These are phyloP conservation scores for Rhinella marina DNA, from an alignment of 2,797 vertebrate species.

Conservation along the genomic window DNA sequence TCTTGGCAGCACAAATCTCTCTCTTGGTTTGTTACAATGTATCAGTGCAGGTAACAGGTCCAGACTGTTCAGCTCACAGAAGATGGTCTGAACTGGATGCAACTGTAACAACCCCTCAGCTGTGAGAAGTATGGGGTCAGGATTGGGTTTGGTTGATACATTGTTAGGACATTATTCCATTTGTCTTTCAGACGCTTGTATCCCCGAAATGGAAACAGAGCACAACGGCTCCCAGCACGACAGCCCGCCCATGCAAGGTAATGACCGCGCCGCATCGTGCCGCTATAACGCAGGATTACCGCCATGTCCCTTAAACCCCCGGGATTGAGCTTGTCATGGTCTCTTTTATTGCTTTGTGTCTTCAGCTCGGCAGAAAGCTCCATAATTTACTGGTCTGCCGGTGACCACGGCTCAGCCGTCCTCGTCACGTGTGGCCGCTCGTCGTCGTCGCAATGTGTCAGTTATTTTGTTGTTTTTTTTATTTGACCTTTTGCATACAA, in stretches of 20 bases:
- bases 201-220: slow-evolving; percentile 86
- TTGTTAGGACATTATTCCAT: neutral
- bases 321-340: slow-evolving; percentile 36
- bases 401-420: neutral
- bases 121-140: neutral
- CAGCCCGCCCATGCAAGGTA: slow-evolving; percentile 88
- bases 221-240: slow-evolving; percentile 86
- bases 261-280: neutral
- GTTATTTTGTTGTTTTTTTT: neutral
- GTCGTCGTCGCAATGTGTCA: neutral
- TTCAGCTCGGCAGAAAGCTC: neutral
- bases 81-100: neutral
- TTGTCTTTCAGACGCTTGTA: slow-evolving; percentile 82
- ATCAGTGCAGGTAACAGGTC: neutral
- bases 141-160: neutral
- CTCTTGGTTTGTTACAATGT: neutral
- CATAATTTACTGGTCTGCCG: slow-evolving; percentile 21
- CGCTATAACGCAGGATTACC: neutral
- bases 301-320: neutral
- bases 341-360: slow-evolving; percentile 30
- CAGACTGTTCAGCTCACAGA: neutral
- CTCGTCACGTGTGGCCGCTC: neutral
- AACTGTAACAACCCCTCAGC: neutral
- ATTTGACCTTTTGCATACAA: slow-evolving; percentile 41
- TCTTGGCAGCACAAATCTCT: neutral